phyloP scores from a whole-genome alignment of 1,140 invertebrate genomes.

The Palaemon carinicauda region DNA sequence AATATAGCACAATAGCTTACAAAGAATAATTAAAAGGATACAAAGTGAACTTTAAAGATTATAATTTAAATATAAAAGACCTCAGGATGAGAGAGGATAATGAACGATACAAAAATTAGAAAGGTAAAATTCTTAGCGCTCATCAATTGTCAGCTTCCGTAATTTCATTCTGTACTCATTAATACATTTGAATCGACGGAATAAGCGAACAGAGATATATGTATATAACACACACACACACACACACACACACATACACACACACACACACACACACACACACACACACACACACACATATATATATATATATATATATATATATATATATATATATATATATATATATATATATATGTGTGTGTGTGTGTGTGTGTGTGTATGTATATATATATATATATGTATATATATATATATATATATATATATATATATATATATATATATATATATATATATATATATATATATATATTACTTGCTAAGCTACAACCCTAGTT shows the following conservation, averaged over 20 bases:
- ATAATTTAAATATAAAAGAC: too few species aligned
- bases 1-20: too few species aligned
- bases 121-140: too few species aligned
- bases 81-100: too few species aligned
- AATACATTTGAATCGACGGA: too few species aligned
- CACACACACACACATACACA: not conserved
- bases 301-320: not conserved
- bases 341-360: not conserved
- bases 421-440: not conserved
- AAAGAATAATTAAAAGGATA: too few species aligned
- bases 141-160: too few species aligned
- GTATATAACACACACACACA: not conserved
- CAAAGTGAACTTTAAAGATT: too few species aligned
- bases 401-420: not conserved
- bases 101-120: too few species aligned
- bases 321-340: not conserved
- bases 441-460: not conserved
- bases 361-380: not conserved
- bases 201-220: too few species aligned
- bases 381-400: not conserved
- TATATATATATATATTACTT: not conserved
- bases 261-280: not conserved
- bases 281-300: not conserved
- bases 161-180: too few species aligned
- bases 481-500: too few species aligned